Evolutionary conservation across 30 jellyfish, hydroid and myxozoan species (phyloP), one percentile per base, ranked within the genome.

Genomic region (Hydractinia echinata): DNA sequence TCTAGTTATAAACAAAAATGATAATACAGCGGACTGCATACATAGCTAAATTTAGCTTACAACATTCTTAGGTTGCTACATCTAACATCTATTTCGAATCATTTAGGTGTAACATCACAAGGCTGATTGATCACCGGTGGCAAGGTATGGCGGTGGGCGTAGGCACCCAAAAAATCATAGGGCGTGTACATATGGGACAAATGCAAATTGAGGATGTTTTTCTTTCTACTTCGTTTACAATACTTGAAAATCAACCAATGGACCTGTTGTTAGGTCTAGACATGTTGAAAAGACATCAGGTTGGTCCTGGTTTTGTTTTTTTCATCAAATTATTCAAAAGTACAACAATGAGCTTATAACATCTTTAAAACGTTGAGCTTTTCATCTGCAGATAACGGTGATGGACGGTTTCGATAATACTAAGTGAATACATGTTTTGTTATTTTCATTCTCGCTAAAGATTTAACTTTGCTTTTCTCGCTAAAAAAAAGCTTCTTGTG

Each of bases 251-350:
- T 30, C 99, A 94, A 83, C 96, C 94, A 51, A 87, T 94, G 99
- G 99, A 94, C 70, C 85, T 94, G 15, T 70, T 94, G 44, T 88
- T 94, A n/a, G 99, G 99, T 13, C 54, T 94, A 51, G 99, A 94
- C 72, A 94, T 94, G 99, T 79, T 94, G 50, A 94, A 94, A 64
- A 77, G 99, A 15, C 99, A 94, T 74, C 99, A 94, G 99, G 99
- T 94, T 19, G 6, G 93, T 21, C 19, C 4, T 30, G 30, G 7
- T 60, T 39, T 78, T 55, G n/a, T 5, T 55, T 76, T 51, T 3
- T 0, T 10, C 13, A 30, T 30, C 44, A 30, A 0, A 30, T 30
- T 30, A 30, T 30, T 30, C 44, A 2, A 30, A 30, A 2, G 2
- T 30, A 30, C 44, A 2, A 1, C 44, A 30, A 30, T 30, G 2